Evolutionary conservation across 2,113 vertebrate genomes (phyloP).

Genomic region (Dissostichus mawsoni): DNA sequence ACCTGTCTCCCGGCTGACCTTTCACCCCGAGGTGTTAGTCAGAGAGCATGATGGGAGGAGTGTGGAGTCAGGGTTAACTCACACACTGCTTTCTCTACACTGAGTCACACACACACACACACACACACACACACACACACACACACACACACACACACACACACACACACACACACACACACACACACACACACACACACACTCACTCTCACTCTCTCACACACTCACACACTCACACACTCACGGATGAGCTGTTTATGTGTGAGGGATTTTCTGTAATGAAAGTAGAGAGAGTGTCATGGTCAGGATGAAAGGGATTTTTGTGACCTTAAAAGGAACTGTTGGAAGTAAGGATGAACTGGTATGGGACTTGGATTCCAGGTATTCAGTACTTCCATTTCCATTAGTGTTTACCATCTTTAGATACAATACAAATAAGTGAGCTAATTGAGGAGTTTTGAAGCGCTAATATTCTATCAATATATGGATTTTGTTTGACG

Average conservation of each 20-base stretch:
- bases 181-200: neutral
- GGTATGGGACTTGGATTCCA: neutral
- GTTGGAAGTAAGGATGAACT: neutral
- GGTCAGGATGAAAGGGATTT: neutral
- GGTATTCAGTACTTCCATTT: neutral
- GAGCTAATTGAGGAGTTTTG: no score
- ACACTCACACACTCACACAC: neutral
- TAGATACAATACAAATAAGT: no score
- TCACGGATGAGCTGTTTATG: neutral
- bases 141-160: neutral
- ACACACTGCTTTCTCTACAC: neutral
- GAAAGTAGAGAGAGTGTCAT: neutral
- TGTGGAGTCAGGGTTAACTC: constrained; percentile 31
- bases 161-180: neutral
- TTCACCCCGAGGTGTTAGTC: constrained; percentile 42
- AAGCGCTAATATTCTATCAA: no score
- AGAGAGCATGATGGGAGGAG: constrained; percentile 24
- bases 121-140: neutral
- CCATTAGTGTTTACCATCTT: no score
- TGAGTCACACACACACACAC: neutral
- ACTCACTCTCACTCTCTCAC: neutral
- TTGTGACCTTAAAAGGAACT: constrained; percentile 2
- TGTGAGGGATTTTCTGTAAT: neutral
- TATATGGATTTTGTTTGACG: no score
- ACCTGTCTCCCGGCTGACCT: constrained; percentile 31